A percentile compares a stretch with the other conserved stretches of the same genome.
Conservation (phyloP, 2,797 vertebrate species). For the Enteromius viviparus region DNA sequence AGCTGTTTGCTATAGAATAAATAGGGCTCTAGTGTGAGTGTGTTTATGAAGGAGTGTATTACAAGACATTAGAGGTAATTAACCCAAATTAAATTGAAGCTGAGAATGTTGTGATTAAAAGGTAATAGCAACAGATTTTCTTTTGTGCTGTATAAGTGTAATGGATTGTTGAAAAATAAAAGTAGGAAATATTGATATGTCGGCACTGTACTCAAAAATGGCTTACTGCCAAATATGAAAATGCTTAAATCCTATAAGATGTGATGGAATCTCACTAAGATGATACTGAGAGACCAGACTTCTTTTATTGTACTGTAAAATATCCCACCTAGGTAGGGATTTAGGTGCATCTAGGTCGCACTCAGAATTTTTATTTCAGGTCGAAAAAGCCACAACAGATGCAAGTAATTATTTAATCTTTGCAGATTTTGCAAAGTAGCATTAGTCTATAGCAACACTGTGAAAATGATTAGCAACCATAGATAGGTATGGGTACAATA, state of each 20-base stretch:
- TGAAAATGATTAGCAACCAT: not conserved
- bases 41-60: not conserved
- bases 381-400: not conserved
- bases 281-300: not conserved
- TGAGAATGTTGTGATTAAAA: not conserved
- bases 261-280: not conserved
- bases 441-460: not conserved
- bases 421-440: not conserved
- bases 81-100: not conserved
- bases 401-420: not conserved
- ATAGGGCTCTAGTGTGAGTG: not conserved
- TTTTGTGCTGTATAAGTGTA: not conserved
- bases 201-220: not conserved
- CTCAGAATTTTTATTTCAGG: not conserved
- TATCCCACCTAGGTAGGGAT: not conserved
- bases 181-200: not conserved
- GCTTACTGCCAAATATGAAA: not conserved
- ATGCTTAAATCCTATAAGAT: not conserved
- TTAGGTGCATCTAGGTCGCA: not conserved
- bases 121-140: not conserved
- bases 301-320: not conserved
- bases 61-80: not conserved
- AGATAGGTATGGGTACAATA: not conserved
- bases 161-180: not conserved
- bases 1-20: slow-evolving; percentile 10